Conservation (phyloP, 2,888 invertebrate genomes). For the Drosophila anceps region DNA sequence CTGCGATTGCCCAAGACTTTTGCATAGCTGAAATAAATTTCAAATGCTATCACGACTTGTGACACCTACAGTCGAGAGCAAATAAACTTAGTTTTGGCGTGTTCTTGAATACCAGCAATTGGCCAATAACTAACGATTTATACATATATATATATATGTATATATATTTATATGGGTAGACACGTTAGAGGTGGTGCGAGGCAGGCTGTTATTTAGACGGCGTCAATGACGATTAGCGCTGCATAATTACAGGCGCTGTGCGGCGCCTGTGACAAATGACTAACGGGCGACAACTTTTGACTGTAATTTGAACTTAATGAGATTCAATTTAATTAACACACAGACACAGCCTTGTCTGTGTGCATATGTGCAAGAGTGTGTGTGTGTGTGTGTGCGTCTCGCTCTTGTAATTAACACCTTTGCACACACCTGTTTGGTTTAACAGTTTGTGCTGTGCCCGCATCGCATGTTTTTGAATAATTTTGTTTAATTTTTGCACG, state of each 20-base stretch:
- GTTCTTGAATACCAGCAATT: slow-evolving; percentile 70
- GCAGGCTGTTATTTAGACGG: slow-evolving; percentile 6
- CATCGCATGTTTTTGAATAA: slow-evolving; percentile 51
- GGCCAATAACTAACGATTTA: slow-evolving; percentile 29
- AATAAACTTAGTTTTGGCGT: slow-evolving; percentile 33
- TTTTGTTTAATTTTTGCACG: slow-evolving; percentile 36
- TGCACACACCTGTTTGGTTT: slow-evolving; percentile 7
- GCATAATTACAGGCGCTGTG: slow-evolving; percentile 75
- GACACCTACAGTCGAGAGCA: slow-evolving; percentile 51
- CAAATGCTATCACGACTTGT: slow-evolving; percentile 60
- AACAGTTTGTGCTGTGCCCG: slow-evolving; percentile 3
- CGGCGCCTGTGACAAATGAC: slow-evolving; percentile 48
- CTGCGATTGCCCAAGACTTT: slow-evolving; percentile 16
- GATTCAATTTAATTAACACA: slow-evolving; percentile 72
- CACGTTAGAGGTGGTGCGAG: neutral
- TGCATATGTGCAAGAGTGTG: neutral
- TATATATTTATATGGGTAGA: neutral
- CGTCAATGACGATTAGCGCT: slow-evolving; percentile 42
- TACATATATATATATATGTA: slow-evolving; percentile 1
- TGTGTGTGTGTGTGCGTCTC: slow-evolving; percentile 3
- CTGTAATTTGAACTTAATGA: slow-evolving; percentile 78
- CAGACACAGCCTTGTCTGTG: slow-evolving; percentile 10
- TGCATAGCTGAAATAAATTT: slow-evolving; percentile 35
- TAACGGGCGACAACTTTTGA: slow-evolving; percentile 53
- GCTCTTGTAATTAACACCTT: slow-evolving; percentile 55